Evolutionary conservation across 2,113 vertebrate species (phyloP).

Genomic region (Zapus hudsonius): DNA sequence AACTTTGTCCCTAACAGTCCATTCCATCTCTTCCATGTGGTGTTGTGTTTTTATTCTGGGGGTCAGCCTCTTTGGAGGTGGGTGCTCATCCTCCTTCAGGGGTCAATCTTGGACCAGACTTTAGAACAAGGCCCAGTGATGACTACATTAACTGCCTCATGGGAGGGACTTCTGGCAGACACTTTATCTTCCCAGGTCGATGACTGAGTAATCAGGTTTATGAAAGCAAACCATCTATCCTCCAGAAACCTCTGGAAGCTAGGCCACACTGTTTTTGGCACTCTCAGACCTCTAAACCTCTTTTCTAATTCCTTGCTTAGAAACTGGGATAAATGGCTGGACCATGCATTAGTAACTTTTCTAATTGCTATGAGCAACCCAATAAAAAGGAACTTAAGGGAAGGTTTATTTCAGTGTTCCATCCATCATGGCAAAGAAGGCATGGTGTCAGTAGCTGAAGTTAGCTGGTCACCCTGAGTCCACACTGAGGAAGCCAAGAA

Average conservation of each 20-base stretch:
- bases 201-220: not conserved
- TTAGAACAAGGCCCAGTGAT: not conserved
- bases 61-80: not conserved
- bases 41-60: not conserved
- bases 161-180: not conserved
- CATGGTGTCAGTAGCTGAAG: no score
- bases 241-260: not conserved
- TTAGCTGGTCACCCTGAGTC: no score
- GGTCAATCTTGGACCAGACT: not conserved
- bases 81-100: no score
- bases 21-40: not conserved
- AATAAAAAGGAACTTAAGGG: no score
- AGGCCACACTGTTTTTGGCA: not conserved
- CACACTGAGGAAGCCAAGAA: no score
- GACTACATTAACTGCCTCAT: rapidly evolving
- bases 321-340: not conserved
- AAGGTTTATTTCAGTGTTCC: no score
- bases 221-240: not conserved
- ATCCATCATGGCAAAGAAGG: no score
- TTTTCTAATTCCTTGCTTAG: not conserved
- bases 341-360: not conserved
- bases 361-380: no score
- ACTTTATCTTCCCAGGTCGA: not conserved
- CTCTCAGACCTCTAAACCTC: not conserved
- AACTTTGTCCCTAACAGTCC: not conserved